phyloP scores from a whole-genome alignment of 2,797 vertebrate species.

The Pogoniulus pusillus region DNA sequence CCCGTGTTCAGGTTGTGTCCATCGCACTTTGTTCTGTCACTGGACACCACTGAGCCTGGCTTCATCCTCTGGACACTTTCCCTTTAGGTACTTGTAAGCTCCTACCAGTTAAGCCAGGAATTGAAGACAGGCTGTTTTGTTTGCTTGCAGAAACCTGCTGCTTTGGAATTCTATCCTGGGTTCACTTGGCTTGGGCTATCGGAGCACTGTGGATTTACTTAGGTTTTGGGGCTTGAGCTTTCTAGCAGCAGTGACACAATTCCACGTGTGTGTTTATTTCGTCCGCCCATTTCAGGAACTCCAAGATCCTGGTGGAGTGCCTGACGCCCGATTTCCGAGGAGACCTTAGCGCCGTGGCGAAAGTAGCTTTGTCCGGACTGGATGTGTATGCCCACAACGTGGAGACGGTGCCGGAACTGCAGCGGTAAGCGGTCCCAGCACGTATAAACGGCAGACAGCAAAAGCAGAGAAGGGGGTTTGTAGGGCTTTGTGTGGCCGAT shows the following conservation, averaged over 20 bases:
- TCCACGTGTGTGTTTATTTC: neutral
- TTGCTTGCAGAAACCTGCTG: neutral
- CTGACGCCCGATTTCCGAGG: slow-evolving; percentile 96
- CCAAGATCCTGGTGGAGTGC: slow-evolving; percentile 92
- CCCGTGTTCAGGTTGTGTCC: too few relatives aligned
- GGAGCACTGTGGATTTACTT: neutral
- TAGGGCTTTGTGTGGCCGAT: too few relatives aligned
- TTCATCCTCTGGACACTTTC: too few relatives aligned
- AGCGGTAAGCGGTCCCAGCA: slow-evolving; percentile 77
- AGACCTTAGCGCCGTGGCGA: slow-evolving; percentile 87
- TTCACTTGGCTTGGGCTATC: neutral
- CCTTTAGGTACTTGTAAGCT: neutral
- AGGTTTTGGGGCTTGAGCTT: neutral
- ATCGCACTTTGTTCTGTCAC: too few relatives aligned
- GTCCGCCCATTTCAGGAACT: slow-evolving; percentile 75
- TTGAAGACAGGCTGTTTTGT: neutral
- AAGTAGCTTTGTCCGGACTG: slow-evolving; percentile 87
- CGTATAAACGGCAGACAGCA: accelerated
- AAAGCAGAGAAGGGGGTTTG: accelerated
- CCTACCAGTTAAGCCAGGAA: neutral
- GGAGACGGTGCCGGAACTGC: slow-evolving; percentile 93
- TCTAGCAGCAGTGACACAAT: neutral
- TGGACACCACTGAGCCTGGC: too few relatives aligned
- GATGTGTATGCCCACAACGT: slow-evolving; percentile 97
- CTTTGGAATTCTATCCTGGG: neutral